Base-by-base conservation (phyloP, 2,797 vertebrate genomes). In the Falco columbarius region DNA sequence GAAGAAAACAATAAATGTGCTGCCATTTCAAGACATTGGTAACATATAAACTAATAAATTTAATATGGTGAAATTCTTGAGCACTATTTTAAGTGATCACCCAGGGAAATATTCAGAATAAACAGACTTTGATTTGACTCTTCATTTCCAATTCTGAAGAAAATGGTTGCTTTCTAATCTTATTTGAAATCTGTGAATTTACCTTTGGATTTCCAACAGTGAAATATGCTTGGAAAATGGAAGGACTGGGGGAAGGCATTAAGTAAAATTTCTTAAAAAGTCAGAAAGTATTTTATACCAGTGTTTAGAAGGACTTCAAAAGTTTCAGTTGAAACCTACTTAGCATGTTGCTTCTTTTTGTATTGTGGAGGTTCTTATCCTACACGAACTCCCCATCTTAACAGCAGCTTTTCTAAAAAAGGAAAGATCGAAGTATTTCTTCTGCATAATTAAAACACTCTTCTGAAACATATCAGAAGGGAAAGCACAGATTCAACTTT, bases 41-140 rank as follows among this genome's bases (percentile, higher is more conserved):
- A 95, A 93, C 5, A 42, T 66, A 86, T 59, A 90, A n/a, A 71
- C 7, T 23, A 87, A 88, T 88, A 76, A 66, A 54, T 92, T 90
- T 63, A 54, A 66, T 95, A 29, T 76, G 15, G 24, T 92, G 40
- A 81, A 94, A 92, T 52, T 91, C 18, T 87, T 85, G 26, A 66
- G 44, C 74, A 81, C 5, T 80, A 15, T 85, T 91, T 88, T 44
- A 88, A 85, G 24, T 68, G 3, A 86, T 86, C 59, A 74, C 3
- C 12, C 29, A 54, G 34, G 49, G 36, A 90, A 87, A 80, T 92
- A 88, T 70, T 90, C 92, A 46, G 13, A 70, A 92, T 44, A 75
- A 85, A 20, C 1, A 13, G 12, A n/a, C 4, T 55, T 89, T 90
- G 18, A 81, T 80, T 80, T 80, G 22, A 5, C 2, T 75, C 6